Base-by-base conservation (phyloP, 1,140 invertebrate species). In the Latrodectus geometricus region DNA sequence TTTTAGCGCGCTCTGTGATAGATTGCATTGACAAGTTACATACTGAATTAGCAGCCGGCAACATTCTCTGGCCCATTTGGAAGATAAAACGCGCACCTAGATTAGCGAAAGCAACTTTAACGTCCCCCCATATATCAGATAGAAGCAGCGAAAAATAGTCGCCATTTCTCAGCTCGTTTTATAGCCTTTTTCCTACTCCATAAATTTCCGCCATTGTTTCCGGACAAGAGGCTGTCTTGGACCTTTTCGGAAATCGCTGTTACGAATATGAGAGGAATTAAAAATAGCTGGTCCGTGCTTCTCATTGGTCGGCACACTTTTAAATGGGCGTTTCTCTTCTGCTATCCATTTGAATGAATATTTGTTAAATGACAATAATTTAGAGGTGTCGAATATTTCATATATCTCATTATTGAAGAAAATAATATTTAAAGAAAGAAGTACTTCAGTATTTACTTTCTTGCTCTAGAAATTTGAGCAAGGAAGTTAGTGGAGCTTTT, bases 141-240 rank as follows among this genome's bases (percentile, higher is more conserved):
- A 84, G 65, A 84, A 75, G 73, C 73, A 76, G 56, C 82, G 82
- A 84, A 84, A 84, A 84, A 84, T 84, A 84, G 82, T 69, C 73
- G 17, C 72, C 73, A 75, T 84, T 84, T 84, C 56, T 66, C 75
- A 70, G 54, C 65, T n/a, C 75, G 49, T 78, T 78, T 78, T 77
- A 78, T 86, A 61, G 61, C 52, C 68, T 86, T 86, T 86, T 78
- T 78, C 74, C 83, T 20, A 70, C 20, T 66, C 75, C 83, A 86
- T 86, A 86, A 86, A 86, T 86, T 72, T 61, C 50, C 20, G 75
- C 74, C n/a, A 35, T 86, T 86, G 83, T 86, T 77, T 86, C 83
- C 83, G 65, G 81, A 83, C 81, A 68, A 35, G 72, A 70, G 61
- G 72, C 56, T 83, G 79, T 82, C 79, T 70, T 66, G 52, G n/a